Evolutionary conservation across 2,113 vertebrate genomes (phyloP).

Genomic region (Zosterops japonicus): DNA sequence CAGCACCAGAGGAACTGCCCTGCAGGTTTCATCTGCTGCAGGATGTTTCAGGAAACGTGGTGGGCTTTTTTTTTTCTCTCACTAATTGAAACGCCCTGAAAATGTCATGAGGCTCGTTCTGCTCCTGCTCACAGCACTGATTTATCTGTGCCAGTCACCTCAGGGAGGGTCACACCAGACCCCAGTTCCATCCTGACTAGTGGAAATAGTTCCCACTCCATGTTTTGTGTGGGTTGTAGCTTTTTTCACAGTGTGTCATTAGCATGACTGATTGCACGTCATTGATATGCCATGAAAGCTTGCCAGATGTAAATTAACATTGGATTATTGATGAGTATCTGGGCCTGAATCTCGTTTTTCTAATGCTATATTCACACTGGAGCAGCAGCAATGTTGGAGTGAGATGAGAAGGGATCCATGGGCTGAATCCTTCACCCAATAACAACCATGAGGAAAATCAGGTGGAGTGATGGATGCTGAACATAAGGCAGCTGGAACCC

Average conservation of each 20-base stretch:
- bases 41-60: neutral
- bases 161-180: neutral
- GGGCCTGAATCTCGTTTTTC: neutral
- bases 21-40: neutral
- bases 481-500: neutral
- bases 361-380: neutral
- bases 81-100: neutral
- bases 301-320: neutral
- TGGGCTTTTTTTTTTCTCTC: neutral
- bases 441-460: neutral
- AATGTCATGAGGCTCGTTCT: neutral
- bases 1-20: neutral
- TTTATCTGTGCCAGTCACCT: neutral
- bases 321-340: neutral
- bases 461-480: neutral
- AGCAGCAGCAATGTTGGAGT: neutral
- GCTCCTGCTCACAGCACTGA: neutral
- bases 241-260: neutral
- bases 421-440: neutral
- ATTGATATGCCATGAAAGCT: neutral
- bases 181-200: neutral
- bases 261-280: neutral
- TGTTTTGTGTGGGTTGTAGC: neutral
- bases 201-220: neutral
- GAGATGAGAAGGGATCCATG: neutral